Evolutionary conservation across 2,113 vertebrate species (phyloP).

Genomic region (Ptychochromis oligacanthus): DNA sequence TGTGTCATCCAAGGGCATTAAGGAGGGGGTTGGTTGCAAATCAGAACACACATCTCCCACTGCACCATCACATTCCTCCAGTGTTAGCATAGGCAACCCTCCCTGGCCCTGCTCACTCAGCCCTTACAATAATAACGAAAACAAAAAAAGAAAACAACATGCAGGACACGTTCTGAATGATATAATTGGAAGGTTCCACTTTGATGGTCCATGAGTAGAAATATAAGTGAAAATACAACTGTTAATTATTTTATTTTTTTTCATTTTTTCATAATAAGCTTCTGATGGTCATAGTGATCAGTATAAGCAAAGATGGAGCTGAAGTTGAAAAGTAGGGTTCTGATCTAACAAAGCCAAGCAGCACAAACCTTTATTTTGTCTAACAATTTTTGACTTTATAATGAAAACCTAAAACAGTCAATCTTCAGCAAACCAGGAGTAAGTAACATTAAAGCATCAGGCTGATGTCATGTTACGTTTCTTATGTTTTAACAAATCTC

Average conservation of each 20-base stretch:
- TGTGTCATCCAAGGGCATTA: conserved; percentile 85
- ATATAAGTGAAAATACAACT: neutral
- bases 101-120: conserved; percentile 18
- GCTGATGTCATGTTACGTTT: neutral
- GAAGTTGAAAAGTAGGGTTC: neutral
- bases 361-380: neutral
- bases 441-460: neutral
- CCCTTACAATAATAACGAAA: conserved; percentile 2
- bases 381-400: neutral
- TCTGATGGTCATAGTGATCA: neutral
- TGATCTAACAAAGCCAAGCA: neutral
- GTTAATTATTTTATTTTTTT: neutral
- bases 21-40: conserved; percentile 60
- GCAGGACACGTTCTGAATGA: conserved; percentile 9
- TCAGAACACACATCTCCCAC: conserved; percentile 37
- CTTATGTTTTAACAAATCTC: too few relatives aligned
- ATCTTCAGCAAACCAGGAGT: neutral
- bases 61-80: conserved; percentile 68
- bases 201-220: neutral
- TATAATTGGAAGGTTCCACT: neutral
- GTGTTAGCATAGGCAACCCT: conserved; percentile 64
- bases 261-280: neutral
- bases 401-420: neutral
- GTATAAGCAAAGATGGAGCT: neutral
- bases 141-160: conserved; percentile 25